Evolutionary conservation across 2,113 vertebrate species (phyloP).

Genomic region (Malurus elegans): DNA sequence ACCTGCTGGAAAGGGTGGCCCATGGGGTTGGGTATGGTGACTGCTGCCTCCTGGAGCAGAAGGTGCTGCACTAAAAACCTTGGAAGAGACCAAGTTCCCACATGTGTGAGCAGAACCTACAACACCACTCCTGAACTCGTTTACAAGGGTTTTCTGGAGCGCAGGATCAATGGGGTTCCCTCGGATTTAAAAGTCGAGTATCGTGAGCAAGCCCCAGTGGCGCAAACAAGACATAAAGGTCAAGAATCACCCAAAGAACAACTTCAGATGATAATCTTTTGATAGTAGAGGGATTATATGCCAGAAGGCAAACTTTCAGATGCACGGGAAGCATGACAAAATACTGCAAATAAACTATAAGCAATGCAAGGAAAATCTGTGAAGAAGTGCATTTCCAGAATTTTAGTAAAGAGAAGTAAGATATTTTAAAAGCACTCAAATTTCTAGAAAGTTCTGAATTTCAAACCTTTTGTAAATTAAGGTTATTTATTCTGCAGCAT

Average conservation of each 20-base stretch:
- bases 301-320: background rate
- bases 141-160: background rate
- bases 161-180: background rate
- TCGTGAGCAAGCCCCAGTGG: background rate
- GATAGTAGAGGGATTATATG: background rate
- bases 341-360: background rate
- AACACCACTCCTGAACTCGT: background rate
- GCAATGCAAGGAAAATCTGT: background rate
- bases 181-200: background rate
- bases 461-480: background rate
- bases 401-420: background rate
- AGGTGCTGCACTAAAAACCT: rapidly evolving
- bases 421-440: background rate
- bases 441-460: background rate
- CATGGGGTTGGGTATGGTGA: rapidly evolving
- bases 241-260: background rate
- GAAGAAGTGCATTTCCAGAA: background rate
- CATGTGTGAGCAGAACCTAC: background rate
- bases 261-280: background rate
- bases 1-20: too few relatives aligned
- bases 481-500: background rate
- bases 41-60: background rate
- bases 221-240: background rate
- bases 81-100: background rate
- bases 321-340: background rate